Evolutionary conservation across 2,113 vertebrate genomes (phyloP).

Genomic region (Garra rufa): DNA sequence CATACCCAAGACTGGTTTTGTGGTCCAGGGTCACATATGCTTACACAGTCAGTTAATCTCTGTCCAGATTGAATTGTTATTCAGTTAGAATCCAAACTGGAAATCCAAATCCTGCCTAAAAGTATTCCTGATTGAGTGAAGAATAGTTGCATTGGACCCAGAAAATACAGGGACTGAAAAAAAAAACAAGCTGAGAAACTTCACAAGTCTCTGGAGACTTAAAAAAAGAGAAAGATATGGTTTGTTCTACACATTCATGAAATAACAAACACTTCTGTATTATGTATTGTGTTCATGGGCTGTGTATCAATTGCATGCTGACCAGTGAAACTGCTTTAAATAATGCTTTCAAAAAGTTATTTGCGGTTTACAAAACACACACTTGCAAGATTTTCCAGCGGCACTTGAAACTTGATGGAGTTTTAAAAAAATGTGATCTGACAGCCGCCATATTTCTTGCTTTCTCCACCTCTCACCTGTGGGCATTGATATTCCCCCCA

Average conservation of each 20-base stretch:
- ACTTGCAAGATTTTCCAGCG: conserved; percentile 7
- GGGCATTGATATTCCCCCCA: conserved; percentile 41
- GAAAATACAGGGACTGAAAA: not conserved
- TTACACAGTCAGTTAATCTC: not conserved
- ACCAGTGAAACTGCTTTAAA: not conserved
- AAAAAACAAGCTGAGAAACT: not conserved
- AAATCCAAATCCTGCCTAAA: not conserved
- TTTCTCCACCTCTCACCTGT: conserved; percentile 38
- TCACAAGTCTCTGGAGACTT: not conserved
- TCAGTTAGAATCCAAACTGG: not conserved
- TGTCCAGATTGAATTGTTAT: not conserved
- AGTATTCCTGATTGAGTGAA: not conserved
- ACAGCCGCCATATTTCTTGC: conserved; percentile 42
- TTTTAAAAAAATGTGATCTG: conserved; percentile 21
- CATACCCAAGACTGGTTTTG: too few relatives aligned
- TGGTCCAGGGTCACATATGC: too few relatives aligned
- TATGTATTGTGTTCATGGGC: not conserved
- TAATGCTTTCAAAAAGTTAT: conserved; percentile 23
- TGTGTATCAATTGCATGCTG: conserved; percentile 4
- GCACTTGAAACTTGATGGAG: conserved; percentile 26
- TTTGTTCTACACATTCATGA: not conserved
- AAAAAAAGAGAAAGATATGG: too few relatives aligned
- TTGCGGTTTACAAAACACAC: conserved; percentile 25
- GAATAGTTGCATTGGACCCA: not conserved
- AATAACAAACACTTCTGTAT: not conserved